These are phyloP conservation scores for Peucedramus taeniatus DNA, from an alignment of 2,113 vertebrate species.

Conservation along the genomic window DNA sequence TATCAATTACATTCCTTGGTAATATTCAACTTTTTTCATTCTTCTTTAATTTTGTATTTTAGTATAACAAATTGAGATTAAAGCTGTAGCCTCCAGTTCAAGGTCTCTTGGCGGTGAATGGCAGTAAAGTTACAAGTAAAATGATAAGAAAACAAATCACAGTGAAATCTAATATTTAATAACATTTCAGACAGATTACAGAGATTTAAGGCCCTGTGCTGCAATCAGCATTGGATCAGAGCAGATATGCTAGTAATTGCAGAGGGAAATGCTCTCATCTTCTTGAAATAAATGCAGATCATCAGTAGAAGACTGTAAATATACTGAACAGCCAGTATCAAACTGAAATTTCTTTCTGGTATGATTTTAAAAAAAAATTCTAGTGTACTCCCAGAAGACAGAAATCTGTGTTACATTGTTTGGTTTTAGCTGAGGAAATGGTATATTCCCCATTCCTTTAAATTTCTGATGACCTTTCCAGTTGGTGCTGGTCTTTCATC, in stretches of 20 bases:
- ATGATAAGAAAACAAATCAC: constrained; percentile 48
- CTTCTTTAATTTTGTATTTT: constrained; percentile 73
- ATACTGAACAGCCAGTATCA: background rate
- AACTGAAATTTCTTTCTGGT: background rate
- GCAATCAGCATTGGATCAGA: background rate
- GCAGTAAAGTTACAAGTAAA: background rate
- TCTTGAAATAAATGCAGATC: constrained; percentile 13
- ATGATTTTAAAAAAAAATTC: background rate
- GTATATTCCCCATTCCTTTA: background rate
- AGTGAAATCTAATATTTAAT: constrained; percentile 27
- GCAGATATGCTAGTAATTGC: background rate
- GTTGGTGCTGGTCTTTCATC: background rate
- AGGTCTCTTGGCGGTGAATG: constrained; percentile 41
- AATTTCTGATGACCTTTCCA: background rate
- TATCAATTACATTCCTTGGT: constrained; percentile 64
- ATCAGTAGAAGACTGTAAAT: background rate
- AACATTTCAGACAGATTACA: constrained; percentile 16
- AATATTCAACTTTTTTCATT: constrained; percentile 55
- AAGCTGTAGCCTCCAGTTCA: constrained; percentile 26
- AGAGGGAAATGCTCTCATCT: background rate
- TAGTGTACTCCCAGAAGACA: background rate
- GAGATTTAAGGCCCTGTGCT: constrained; percentile 21
- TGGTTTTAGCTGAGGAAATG: background rate
- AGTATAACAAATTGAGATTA: constrained; percentile 57
- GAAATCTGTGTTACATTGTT: background rate